Base-by-base conservation (phyloP, 2,797 vertebrate species). In the Chaetophractus vellerosus region DNA sequence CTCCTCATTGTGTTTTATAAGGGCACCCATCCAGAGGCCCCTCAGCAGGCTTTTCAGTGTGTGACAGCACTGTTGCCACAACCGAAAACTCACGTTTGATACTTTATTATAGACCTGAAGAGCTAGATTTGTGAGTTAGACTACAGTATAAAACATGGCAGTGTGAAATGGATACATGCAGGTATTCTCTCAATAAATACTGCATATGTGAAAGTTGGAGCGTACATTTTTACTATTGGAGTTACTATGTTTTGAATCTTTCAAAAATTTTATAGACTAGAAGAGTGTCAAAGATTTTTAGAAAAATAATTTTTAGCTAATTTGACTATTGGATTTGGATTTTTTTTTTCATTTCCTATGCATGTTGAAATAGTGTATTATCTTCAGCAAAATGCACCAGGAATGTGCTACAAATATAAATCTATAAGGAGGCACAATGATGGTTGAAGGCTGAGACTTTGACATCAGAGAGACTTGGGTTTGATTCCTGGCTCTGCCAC, bases 81-180 rank as follows among this genome's bases (percentile, higher is more conserved):
- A 4, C 9, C 68, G 83, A 61, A 38, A 33, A 55, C 33, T 48
- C 48, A 38, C 10, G 0, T 16, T n/a, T 48, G 45, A 2, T 57
- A 24, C 50, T 59, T 84, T 45, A 41, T 41, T 9, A 14, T 36
- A 5, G 7, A 21, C 9, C 38, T 9, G 0, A 31, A 59, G 57
- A 78, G n/a, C 31, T 11, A 0, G n/a, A 6, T 21, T 61, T 55
- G 6, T 31, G 16, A 36, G 26, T 4, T 19, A 18, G 33, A 14
- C 61, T 21, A 9, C 19, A 28, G 5, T 16, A 1, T 4, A 14
- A 36, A 21, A 0, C 0, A 0, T 9, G 48, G 59, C 66, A 21
- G 1, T 5, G 26, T 19, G 55, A 26, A n/a, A 2, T 4, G 23
- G 71, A 2, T 45, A 0, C 0, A 0, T 5, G 63, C 55, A 38